Percentiles rank a stretch among this genome's conserved stretches.
Conservation (phyloP, 1,140 invertebrate species). For the Lutraria rhynchaena region DNA sequence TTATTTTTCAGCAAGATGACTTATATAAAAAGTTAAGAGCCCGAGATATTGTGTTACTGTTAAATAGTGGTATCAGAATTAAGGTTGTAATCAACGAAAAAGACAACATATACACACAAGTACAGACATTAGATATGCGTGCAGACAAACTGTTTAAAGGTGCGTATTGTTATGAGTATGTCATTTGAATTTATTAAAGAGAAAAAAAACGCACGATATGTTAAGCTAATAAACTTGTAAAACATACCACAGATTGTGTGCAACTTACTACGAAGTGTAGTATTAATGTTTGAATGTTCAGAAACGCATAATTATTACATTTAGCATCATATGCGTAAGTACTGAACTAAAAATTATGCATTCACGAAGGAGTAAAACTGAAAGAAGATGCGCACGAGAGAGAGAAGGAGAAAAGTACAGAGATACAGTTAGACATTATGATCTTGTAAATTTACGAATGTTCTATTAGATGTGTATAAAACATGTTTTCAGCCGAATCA, state of each 20-base stretch:
- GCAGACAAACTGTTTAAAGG: not conserved
- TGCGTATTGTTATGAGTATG: not conserved
- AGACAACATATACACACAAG: not conserved
- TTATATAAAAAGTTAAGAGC: conserved; percentile 21
- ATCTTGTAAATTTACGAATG: too few relatives aligned
- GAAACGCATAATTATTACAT: too few relatives aligned
- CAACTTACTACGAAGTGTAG: too few relatives aligned
- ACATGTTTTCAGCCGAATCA: not conserved
- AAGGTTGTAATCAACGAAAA: not conserved
- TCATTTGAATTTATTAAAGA: not conserved
- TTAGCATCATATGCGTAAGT: too few relatives aligned
- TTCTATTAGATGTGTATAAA: too few relatives aligned
- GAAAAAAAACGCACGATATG: not conserved
- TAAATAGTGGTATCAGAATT: not conserved
- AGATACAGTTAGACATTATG: too few relatives aligned
- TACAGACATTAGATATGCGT: not conserved
- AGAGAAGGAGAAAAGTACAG: too few relatives aligned
- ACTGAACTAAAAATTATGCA: too few relatives aligned
- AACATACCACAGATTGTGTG: not conserved
- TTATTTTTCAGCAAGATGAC: conserved; percentile 2
- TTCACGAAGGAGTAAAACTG: too few relatives aligned
- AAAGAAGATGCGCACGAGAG: too few relatives aligned
- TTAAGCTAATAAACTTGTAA: not conserved
- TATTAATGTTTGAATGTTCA: too few relatives aligned
- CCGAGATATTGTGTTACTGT: conserved; percentile 7